Base-by-base conservation (phyloP, 2,888 invertebrate genomes). In the Zhengitettix transpicula region DNA sequence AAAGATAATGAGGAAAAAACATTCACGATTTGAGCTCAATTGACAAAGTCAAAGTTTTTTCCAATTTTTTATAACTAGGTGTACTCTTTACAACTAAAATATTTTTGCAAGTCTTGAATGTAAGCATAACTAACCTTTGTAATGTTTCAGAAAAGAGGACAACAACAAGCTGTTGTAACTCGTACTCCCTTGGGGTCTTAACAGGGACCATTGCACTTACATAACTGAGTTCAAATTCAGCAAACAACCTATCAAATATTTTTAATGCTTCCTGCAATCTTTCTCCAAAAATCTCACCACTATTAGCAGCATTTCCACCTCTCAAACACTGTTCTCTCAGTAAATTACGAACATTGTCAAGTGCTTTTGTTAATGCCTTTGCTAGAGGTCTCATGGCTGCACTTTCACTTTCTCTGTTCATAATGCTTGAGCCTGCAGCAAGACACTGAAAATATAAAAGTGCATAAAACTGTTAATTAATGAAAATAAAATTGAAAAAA, bases 201-300 rank as follows among this genome's bases (percentile, higher is more conserved):
- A 99, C 98, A 62, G 96, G 96, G 58, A 99, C 98, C 98, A 99
- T 99, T 0, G 96, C 97, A 69, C 95, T 96, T 12, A 99, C 98
- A 75, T 99, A 99, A 70, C 93, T 92, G 67, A 98, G 77, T 74
- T 99, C 99, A 76, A 99, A 99, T 72, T 98, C 94, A 12, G 98
- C 95, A 75, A 99, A 97, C 56, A 98, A 77, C 62, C 89, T 81
- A 73, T 96, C 96, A 73, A 96, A 94, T 66, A 91, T 91, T 73
- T 89, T 87, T 56, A 69, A 63, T 1, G 68, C 67, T 57, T 68
- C 67, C 17, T 67, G 64, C 14, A 69, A 62, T 53, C 66, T 63
- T 59, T 68, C 69, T 17, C 64, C 71, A 67, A 62, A 74, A 66
- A 68, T 70, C 70, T 72, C 55, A 72, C 65, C 10, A 42, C 83